Evolutionary conservation across 2,888 invertebrate genomes (phyloP).

Genomic region (Germaria angustata): DNA sequence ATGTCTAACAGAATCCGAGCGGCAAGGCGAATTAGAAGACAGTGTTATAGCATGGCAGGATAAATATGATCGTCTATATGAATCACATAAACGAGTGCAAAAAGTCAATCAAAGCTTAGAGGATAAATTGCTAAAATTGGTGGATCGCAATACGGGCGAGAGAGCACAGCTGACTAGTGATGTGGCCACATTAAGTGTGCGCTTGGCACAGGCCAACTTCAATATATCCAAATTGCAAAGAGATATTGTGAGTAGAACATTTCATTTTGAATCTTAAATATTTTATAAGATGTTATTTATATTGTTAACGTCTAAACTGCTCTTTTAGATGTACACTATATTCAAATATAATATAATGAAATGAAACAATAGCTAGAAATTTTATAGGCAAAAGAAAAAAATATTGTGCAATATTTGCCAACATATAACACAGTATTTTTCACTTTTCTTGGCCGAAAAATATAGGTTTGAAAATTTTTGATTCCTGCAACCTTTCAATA

Average conservation of each 20-base stretch:
- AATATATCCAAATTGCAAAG: conserved; percentile 90
- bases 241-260: conserved; percentile 87
- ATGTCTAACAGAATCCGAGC: conserved; percentile 89
- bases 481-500: no score
- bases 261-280: neutral
- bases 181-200: conserved; percentile 90
- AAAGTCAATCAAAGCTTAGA: conserved; percentile 96
- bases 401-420: no score
- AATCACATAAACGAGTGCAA: conserved; percentile 95
- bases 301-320: no score
- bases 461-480: no score
- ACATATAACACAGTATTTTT: no score
- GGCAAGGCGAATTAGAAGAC: conserved; percentile 89
- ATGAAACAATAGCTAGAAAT: no score
- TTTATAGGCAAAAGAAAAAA: no score
- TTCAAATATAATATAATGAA: no score
- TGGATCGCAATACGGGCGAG: conserved; percentile 94
- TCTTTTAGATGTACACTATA: no score
- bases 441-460: no score
- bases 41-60: conserved; percentile 94
- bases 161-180: conserved; percentile 92
- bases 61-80: conserved; percentile 94
- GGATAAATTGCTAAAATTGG: conserved; percentile 94
- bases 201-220: conserved; percentile 91
- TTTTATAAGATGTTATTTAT: no score